A percentile compares a stretch with the other conserved stretches of the same genome.
These are phyloP conservation scores for Dynastes maya DNA, from an alignment of 2,888 invertebrate genomes.

Conservation along the genomic window DNA sequence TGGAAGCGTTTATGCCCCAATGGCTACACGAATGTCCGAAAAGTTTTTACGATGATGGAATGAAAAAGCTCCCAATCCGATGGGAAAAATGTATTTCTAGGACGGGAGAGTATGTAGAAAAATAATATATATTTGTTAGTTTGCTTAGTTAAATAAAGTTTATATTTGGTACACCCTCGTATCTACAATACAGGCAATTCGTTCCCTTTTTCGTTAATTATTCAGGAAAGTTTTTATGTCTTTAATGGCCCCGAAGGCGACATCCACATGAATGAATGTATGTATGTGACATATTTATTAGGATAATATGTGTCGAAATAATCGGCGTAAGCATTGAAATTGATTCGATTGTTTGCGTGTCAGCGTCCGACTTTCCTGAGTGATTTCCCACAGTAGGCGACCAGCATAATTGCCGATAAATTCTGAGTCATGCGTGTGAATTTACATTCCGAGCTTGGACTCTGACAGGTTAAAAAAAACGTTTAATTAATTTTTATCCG, in stretches of 20 bases:
- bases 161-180: no score
- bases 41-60: no score
- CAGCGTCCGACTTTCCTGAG: not conserved
- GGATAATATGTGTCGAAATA: constrained; percentile 36
- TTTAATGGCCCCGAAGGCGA: not conserved
- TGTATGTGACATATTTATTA: constrained; percentile 42
- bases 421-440: constrained; percentile 2
- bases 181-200: not conserved
- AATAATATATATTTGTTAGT: no score
- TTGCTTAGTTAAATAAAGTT: no score
- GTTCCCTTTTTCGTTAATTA: not conserved
- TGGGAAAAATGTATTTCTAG: no score
- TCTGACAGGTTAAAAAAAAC: constrained; percentile 4
- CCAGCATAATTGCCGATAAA: constrained; percentile 34
- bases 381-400: not conserved
- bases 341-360: constrained; percentile 36
- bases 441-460: not conserved
- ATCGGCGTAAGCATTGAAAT: constrained; percentile 11
- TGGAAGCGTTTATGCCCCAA: no score
- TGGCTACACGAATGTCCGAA: no score
- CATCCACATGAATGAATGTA: not conserved
- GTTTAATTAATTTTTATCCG: constrained; percentile 33
- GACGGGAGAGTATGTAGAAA: no score
- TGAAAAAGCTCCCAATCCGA: no score
- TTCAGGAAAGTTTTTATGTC: constrained; percentile 12